Conservation (phyloP, 2,888 invertebrate species). For the Mantis religiosa region DNA sequence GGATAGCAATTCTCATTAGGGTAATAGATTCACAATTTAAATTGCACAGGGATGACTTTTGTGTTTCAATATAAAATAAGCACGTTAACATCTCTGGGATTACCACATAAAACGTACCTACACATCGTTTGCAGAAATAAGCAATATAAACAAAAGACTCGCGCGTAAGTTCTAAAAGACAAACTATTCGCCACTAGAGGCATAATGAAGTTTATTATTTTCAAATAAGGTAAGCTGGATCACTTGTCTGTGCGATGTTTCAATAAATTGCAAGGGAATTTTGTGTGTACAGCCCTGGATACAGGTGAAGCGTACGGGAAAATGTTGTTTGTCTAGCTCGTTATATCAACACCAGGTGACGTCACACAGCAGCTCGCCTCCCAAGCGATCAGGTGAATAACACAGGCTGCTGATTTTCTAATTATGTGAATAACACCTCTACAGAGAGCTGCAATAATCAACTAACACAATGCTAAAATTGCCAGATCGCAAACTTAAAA, state of each 20-base stretch:
- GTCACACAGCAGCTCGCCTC: background rate
- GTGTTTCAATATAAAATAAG: too few relatives aligned
- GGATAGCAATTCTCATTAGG: too few relatives aligned
- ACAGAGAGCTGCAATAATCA: background rate
- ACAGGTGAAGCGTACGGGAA: background rate
- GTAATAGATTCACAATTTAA: too few relatives aligned
- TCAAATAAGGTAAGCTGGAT: background rate
- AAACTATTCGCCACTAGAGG: too few relatives aligned
- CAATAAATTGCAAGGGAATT: background rate
- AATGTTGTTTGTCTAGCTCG: background rate
- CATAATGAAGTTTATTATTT: too few relatives aligned
- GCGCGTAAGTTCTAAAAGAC: too few relatives aligned
- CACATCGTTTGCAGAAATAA: too few relatives aligned
- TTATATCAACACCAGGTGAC: background rate
- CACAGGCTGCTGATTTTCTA: background rate
- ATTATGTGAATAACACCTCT: background rate
- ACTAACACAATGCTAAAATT: background rate
- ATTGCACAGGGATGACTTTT: too few relatives aligned
- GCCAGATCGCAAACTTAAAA: too few relatives aligned
- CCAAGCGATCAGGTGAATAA: background rate
- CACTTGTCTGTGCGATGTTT: background rate
- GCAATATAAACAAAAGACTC: too few relatives aligned
- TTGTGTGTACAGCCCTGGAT: background rate
- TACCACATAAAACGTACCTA: too few relatives aligned
- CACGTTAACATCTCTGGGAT: too few relatives aligned